Conservation (phyloP, 2,888 invertebrate genomes). For the Clusia tigrina region DNA sequence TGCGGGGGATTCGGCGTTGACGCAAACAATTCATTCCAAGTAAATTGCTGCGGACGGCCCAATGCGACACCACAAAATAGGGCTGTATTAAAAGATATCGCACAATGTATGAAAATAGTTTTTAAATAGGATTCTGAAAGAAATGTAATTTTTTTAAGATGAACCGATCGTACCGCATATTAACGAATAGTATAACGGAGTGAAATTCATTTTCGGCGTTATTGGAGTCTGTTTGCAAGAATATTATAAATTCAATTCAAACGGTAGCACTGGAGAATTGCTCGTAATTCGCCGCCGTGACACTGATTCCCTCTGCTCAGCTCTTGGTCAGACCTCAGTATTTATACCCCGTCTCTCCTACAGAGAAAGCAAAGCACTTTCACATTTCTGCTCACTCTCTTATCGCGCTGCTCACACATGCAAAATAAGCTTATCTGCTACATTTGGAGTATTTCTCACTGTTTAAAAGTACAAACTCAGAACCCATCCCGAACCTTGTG, state of each 20-base stretch:
- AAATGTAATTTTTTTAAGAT: slow-evolving; percentile 4
- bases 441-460: neutral
- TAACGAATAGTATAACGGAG: neutral
- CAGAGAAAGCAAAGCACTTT: neutral
- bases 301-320: neutral
- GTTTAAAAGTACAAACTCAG: neutral
- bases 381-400: neutral
- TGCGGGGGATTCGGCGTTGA: neutral
- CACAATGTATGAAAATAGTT: neutral
- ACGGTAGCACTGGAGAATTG: neutral
- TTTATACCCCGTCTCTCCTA: neutral
- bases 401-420: too few species aligned
- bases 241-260: neutral
- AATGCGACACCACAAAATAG: neutral
- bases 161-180: neutral
- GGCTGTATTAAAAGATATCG: slow-evolving; percentile 3
- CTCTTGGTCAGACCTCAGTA: neutral
- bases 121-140: too few species aligned
- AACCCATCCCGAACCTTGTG: slow-evolving; percentile 14
- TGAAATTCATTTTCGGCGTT: neutral
- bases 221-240: neutral
- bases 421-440: slow-evolving; percentile 4
- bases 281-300: neutral
- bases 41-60: slow-evolving; percentile 21
- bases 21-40: slow-evolving; percentile 15